Evolutionary conservation across 2,797 vertebrate genomes (phyloP), one percentile per base, ranked within the genome.

Genomic region (Malurus splendens): DNA sequence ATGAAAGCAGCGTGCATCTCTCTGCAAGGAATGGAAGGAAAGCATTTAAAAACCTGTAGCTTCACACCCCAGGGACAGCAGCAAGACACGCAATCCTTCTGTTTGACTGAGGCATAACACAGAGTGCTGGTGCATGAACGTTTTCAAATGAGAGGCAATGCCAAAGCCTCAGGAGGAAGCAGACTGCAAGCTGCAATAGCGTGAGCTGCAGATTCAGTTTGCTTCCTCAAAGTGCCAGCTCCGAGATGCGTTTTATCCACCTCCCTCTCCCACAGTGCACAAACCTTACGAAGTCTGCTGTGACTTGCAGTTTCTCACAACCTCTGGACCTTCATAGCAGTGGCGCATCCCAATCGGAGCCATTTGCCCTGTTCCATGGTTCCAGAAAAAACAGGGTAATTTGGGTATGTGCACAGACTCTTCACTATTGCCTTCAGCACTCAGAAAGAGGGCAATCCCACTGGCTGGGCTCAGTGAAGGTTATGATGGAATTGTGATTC

Each of bases 171-270:
- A 4, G 9, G 42, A 77, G 16, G 30, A 86, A 42, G 50, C 22
- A 60, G 14, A 64, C 8, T 38, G 25, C 44, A 56, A 86, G n/a
- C 2, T 0, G 0, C 33, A 62, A 11, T 4, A 51, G 14, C 0
- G 0, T 47, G 18, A 75, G 24, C 4, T 56, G 32, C 6, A 18
- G 22, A 66, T 28, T 62, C 51, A 30, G 10, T 75, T 38, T 19
- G 12, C 24, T 62, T 36, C 39, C 72, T 59, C 55, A 30, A 42
- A 51, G 14, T 86, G 23, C 17, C 33, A 55, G 8, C 23, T 82
- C 30, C 0, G 0, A 30, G 17, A 16, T 20, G 7, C 38, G 10
- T 55, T 82, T 39, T 45, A 15, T 33, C 25, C 13, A 41, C 10
- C 4, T 12, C 7, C 2, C 15, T 66, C 10, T 38, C 27, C 10